A percentile compares a stretch with the other conserved stretches of the same genome.
Conservation (phyloP, 2,797 vertebrate species). For the Dipus sagitta region DNA sequence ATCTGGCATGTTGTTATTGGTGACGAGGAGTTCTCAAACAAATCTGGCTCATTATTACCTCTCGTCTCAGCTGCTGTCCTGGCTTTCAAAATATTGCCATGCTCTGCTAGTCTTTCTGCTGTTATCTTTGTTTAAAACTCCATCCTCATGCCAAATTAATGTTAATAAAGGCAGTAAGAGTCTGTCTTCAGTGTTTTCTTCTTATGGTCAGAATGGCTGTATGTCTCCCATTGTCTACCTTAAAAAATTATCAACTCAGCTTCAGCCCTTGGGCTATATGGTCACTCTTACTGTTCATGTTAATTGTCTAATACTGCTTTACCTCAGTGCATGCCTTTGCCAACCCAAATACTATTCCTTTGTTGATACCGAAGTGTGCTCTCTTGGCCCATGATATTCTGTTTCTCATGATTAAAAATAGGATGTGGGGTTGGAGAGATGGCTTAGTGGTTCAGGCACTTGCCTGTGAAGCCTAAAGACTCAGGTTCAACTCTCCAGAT, state of each 20-base stretch:
- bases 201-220: neutral
- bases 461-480: no score
- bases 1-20: constrained; percentile 69
- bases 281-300: neutral
- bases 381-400: neutral
- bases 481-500: no score
- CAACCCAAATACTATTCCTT: neutral
- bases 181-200: constrained; percentile 15
- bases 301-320: neutral
- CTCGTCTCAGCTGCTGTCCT: constrained; percentile 47
- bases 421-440: no score
- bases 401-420: neutral
- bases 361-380: neutral
- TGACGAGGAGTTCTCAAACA: constrained; percentile 58
- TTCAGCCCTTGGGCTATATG: neutral
- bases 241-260: neutral
- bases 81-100: constrained; percentile 71
- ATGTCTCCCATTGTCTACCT: neutral
- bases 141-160: constrained; percentile 34
- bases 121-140: constrained; percentile 52
- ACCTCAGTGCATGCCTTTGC: neutral
- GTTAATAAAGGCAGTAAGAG: constrained; percentile 20
- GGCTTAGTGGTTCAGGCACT: no score
- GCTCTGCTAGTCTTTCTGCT: neutral
- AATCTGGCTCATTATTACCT: constrained; percentile 70